phyloP scores from a whole-genome alignment of 2,888 invertebrate genomes.

The Drosophila rellima region DNA sequence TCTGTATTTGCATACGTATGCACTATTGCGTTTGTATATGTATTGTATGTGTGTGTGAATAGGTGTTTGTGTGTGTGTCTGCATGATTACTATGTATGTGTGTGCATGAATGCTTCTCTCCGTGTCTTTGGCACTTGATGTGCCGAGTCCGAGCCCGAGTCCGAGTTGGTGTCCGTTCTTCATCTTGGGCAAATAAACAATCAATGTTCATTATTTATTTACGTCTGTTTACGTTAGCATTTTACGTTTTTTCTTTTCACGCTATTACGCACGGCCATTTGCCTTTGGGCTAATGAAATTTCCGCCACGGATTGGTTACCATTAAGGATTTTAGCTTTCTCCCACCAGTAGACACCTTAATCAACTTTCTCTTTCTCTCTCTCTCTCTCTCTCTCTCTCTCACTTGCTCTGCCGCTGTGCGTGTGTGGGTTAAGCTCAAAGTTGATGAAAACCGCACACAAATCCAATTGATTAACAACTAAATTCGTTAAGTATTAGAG shows the following conservation, averaged over 20 bases:
- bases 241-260: conserved; percentile 67
- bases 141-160: conserved; percentile 39
- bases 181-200: conserved; percentile 76
- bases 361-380: conserved; percentile 14
- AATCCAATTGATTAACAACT: conserved; percentile 64
- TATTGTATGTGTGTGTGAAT: conserved; percentile 1
- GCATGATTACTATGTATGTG: conserved; percentile 30
- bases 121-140: conserved; percentile 6
- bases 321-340: conserved; percentile 54
- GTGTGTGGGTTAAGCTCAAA: conserved; percentile 34
- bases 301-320: conserved; percentile 59
- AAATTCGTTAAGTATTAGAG: conserved; percentile 36
- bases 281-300: conserved; percentile 60
- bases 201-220: conserved; percentile 80
- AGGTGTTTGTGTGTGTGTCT: conserved; percentile 4
- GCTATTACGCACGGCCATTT: conserved; percentile 55
- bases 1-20: too few species aligned
- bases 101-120: conserved; percentile 15
- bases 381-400: not conserved
- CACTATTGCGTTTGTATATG: not conserved
- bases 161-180: conserved; percentile 39
- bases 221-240: conserved; percentile 71
- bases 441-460: conserved; percentile 56
- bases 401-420: not conserved
- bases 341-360: conserved; percentile 19